A percentile compares a stretch with the other conserved stretches of the same genome.
phyloP scores from a whole-genome alignment of 2,888 invertebrate species.

The Epistrophella euchroma region DNA sequence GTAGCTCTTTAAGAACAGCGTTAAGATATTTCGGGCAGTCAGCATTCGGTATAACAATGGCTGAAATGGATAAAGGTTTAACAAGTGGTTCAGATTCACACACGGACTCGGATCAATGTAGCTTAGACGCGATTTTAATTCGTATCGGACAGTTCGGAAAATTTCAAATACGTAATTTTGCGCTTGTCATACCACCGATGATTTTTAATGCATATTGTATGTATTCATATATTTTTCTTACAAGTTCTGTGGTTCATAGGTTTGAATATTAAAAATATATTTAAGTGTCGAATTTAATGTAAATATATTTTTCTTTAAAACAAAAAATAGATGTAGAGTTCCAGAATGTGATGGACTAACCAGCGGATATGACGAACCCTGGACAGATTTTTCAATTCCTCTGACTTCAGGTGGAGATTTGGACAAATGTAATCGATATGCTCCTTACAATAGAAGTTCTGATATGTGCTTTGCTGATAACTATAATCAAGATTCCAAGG shows the following conservation, averaged over 20 bases:
- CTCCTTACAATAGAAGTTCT: slow-evolving; percentile 17
- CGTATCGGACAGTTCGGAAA: slow-evolving; percentile 87
- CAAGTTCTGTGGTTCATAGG: slow-evolving; percentile 89
- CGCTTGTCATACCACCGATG: slow-evolving; percentile 87
- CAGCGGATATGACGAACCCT: slow-evolving; percentile 82
- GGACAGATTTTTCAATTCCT: slow-evolving; percentile 85
- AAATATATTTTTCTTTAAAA: background rate
- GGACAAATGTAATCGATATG: slow-evolving; percentile 79
- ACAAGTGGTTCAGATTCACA: slow-evolving; percentile 71
- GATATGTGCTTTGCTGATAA: slow-evolving; percentile 82
- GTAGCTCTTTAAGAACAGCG: no score
- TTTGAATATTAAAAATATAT: slow-evolving; percentile 80
- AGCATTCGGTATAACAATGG: background rate
- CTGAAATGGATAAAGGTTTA: slow-evolving; percentile 8
- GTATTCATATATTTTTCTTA: slow-evolving; percentile 89
- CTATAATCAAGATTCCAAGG: slow-evolving; percentile 80
- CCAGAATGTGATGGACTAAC: slow-evolving; percentile 81
- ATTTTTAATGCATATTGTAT: slow-evolving; percentile 88
- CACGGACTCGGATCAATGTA: slow-evolving; percentile 35
- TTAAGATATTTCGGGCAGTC: background rate
- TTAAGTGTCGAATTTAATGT: background rate
- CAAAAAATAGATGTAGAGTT: slow-evolving; percentile 81
- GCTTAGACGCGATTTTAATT: slow-evolving; percentile 79
- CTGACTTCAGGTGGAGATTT: slow-evolving; percentile 74
- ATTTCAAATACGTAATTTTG: slow-evolving; percentile 87